Conservation (phyloP, 2,113 vertebrate species). For the Egretta garzetta region DNA sequence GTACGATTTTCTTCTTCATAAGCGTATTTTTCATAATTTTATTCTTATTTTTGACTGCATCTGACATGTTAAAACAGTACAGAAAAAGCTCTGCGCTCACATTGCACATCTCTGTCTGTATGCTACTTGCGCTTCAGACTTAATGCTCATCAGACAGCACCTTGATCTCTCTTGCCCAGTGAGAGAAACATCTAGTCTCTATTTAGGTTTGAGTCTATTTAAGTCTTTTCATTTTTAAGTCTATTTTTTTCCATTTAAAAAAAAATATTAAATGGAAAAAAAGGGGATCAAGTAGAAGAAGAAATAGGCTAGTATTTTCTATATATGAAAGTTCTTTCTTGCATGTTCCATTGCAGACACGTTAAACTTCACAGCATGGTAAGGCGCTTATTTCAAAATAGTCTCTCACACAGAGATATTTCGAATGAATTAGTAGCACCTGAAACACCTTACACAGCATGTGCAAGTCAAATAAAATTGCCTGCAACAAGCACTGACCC, state of each 20-base stretch:
- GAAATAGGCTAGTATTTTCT: neutral
- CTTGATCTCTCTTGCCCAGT: neutral
- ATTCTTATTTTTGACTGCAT: neutral
- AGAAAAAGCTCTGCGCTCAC: neutral
- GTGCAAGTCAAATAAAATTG: conserved; percentile 33
- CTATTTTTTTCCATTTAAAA: no score
- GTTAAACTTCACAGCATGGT: neutral
- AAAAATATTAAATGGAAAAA: neutral
- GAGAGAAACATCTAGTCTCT: neutral
- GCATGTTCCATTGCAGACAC: neutral
- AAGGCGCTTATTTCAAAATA: conserved; percentile 18
- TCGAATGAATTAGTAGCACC: neutral
- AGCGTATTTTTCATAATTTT: neutral
- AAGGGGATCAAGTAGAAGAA: neutral
- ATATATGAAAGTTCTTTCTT: neutral
- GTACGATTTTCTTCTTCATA: neutral
- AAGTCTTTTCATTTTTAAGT: neutral
- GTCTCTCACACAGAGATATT: neutral
- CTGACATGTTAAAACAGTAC: neutral
- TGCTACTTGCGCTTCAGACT: neutral
- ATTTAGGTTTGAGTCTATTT: neutral
- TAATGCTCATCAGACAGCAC: neutral
- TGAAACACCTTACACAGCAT: neutral
- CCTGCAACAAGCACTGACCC: conserved; percentile 1
- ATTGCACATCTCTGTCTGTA: neutral